Percentiles rank a stretch among this genome's conserved stretches.
phyloP scores from a whole-genome alignment of 2,888 invertebrate genomes.

The Geophilus truncorum region DNA sequence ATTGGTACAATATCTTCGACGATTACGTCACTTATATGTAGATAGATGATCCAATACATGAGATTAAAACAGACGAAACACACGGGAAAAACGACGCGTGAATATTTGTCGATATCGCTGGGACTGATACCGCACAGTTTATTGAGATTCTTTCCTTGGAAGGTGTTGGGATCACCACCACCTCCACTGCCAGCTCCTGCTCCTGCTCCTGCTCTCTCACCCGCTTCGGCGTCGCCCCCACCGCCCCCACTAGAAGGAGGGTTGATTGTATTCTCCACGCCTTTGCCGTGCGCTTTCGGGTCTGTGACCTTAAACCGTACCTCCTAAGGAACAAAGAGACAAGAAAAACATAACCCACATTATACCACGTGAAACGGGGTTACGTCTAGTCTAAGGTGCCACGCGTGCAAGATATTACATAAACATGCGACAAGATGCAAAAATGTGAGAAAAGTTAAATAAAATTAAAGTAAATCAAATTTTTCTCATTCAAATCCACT shows the following conservation, averaged over 20 bases:
- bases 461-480: too few relatives aligned
- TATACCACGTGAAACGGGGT: too few relatives aligned
- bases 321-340: conserved; percentile 63
- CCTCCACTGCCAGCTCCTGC: neutral
- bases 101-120: conserved; percentile 98
- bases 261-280: conserved; percentile 83
- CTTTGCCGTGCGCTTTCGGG: conserved; percentile 85
- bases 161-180: conserved; percentile 33
- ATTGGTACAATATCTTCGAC: conserved; percentile 86
- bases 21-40: conserved; percentile 92
- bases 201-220: conserved; percentile 28
- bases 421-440: too few relatives aligned
- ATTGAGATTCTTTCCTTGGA: conserved; percentile 71
- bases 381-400: too few relatives aligned
- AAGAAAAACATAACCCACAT: conserved; percentile 35
- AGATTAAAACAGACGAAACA: conserved; percentile 98
- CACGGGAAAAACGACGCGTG: conserved; percentile 95
- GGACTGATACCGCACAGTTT: conserved; percentile 86
- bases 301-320: conserved; percentile 92
- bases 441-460: too few relatives aligned
- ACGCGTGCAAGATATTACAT: too few relatives aligned
- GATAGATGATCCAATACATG: conserved; percentile 96
- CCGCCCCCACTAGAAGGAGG: conserved; percentile 31
- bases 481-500: too few relatives aligned
- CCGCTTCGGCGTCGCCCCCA: conserved; percentile 28